Conservation (phyloP, 2,888 invertebrate genomes). For the Melitaea athalia region DNA sequence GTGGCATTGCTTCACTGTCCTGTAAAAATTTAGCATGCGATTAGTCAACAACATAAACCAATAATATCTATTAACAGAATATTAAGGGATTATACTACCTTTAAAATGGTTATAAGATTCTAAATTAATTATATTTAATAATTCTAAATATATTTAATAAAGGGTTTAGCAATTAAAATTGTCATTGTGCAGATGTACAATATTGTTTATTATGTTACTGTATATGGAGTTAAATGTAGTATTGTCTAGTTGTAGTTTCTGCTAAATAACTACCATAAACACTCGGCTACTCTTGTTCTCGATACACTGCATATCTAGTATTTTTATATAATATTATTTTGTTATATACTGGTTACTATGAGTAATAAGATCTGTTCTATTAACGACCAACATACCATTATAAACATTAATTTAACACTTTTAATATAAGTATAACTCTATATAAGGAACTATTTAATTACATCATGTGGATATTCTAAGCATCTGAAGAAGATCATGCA, state of each 20-base stretch:
- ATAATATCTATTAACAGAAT: background rate
- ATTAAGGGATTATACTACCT: background rate
- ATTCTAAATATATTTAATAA: background rate
- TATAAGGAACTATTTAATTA: conserved; percentile 3
- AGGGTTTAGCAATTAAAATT: too few species aligned
- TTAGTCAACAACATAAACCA: conserved; percentile 1
- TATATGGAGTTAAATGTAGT: too few species aligned
- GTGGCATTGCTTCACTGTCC: conserved; percentile 65
- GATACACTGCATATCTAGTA: background rate
- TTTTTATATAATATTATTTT: background rate
- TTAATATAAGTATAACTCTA: conserved; percentile 1
- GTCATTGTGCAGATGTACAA: too few species aligned
- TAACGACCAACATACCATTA: background rate
- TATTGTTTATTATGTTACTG: too few species aligned
- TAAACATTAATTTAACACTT: background rate
- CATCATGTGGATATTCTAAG: conserved; percentile 13
- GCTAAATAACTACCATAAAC: too few species aligned
- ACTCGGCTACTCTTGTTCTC: too few species aligned
- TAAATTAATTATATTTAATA: background rate
- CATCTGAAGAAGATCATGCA: conserved; percentile 23
- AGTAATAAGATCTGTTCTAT: background rate
- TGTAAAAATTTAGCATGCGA: conserved; percentile 44
- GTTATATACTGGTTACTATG: background rate
- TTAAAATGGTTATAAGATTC: background rate
- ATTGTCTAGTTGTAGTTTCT: too few species aligned